These are phyloP conservation scores for Scelioninae gen. 2 DNA, from an alignment of 2,888 invertebrate species.

Conservation along the genomic window DNA sequence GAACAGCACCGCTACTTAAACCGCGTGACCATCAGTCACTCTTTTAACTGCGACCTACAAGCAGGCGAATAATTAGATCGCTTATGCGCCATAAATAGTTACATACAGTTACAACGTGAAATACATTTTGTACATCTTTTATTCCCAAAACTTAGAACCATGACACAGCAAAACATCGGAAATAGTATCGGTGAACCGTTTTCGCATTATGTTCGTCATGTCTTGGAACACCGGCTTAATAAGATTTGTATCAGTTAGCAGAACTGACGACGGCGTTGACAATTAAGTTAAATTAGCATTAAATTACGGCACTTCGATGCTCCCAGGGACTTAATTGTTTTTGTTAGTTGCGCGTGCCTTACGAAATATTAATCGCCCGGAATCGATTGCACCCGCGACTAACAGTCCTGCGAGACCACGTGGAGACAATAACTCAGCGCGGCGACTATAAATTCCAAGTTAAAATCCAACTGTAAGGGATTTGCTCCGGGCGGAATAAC, in stretches of 20 bases:
- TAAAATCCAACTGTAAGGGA: constrained; percentile 72
- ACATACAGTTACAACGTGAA: neutral
- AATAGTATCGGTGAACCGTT: neutral
- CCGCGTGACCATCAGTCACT: too few species aligned
- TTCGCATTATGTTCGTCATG: constrained; percentile 12
- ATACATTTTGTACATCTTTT: too few species aligned
- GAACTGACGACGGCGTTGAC: constrained; percentile 39
- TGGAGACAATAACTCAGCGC: constrained; percentile 69
- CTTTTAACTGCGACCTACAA: too few species aligned
- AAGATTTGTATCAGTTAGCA: constrained; percentile 45
- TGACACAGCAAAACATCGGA: neutral
- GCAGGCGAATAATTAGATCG: too few species aligned
- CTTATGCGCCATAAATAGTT: neutral
- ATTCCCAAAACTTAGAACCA: too few species aligned
- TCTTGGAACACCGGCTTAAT: constrained; percentile 35
- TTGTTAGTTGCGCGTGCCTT: constrained; percentile 53
- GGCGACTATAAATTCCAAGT: constrained; percentile 70
- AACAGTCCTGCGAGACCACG: constrained; percentile 62
- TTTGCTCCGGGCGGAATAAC: constrained; percentile 68
- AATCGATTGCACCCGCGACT: constrained; percentile 61
- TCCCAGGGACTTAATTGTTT: constrained; percentile 56
- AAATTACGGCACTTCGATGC: constrained; percentile 39
- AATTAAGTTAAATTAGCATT: constrained; percentile 58
- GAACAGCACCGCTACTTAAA: too few species aligned
- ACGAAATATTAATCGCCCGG: constrained; percentile 66